Percentiles rank a stretch among this genome's conserved stretches.
phyloP scores from a whole-genome alignment of 2,113 vertebrate genomes.

The Leptodactylus fuscus region DNA sequence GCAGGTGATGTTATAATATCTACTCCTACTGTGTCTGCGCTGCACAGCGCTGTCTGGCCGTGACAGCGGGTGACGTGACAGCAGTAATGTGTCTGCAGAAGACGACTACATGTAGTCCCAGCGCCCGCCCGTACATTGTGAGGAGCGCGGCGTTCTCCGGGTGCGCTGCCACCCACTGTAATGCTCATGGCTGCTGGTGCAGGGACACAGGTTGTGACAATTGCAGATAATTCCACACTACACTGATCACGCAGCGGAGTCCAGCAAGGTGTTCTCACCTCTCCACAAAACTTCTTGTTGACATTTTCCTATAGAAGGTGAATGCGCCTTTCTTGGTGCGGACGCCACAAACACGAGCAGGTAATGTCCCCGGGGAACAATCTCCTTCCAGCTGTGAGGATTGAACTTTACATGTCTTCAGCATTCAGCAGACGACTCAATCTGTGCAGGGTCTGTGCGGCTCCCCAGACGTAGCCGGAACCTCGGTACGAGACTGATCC shows the following conservation, averaged over 20 bases:
- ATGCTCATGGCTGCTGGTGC: background rate
- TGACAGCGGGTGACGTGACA: too few relatives aligned
- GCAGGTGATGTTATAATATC: too few relatives aligned
- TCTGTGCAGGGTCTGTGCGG: background rate
- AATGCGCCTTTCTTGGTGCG: background rate
- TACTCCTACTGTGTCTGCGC: too few relatives aligned
- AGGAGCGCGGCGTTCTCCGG: background rate
- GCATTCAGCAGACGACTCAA: background rate
- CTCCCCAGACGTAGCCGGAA: too few relatives aligned
- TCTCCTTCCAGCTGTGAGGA: background rate
- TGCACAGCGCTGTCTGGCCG: too few relatives aligned
- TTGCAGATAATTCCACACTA: background rate
- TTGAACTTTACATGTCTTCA: background rate
- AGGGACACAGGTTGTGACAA: background rate
- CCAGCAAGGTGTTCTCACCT: background rate
- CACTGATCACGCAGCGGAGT: background rate
- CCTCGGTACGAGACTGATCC: too few relatives aligned
- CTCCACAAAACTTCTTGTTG: slow-evolving; percentile 3
- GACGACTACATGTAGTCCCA: too few relatives aligned
- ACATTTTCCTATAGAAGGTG: slow-evolving; percentile 23
- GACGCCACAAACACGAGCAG: background rate
- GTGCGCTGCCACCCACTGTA: background rate
- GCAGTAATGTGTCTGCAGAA: too few relatives aligned
- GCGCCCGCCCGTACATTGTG: background rate
- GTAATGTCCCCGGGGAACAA: background rate